These are phyloP conservation scores for Equus przewalskii DNA, from an alignment of 2,113 vertebrate species.

Conservation along the genomic window DNA sequence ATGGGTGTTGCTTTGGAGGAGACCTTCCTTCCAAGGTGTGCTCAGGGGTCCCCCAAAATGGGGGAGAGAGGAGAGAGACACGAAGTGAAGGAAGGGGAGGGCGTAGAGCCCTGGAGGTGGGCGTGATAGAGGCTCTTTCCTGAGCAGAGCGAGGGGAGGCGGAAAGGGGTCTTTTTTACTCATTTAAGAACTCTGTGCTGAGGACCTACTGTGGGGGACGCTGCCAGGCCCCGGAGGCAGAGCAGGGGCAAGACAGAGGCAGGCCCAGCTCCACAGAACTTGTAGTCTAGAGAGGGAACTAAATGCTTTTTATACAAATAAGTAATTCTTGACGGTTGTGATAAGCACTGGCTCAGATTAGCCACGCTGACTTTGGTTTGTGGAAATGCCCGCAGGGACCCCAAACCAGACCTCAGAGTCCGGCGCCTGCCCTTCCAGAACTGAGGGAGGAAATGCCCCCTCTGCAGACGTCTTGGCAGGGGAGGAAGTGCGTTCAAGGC, in stretches of 20 bases:
- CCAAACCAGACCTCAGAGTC: neutral
- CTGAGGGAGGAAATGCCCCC: neutral
- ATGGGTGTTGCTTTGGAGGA: slow-evolving; percentile 43
- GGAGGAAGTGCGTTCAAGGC: neutral
- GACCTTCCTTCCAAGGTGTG: slow-evolving; percentile 63
- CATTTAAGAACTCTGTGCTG: neutral
- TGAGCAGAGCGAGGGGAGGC: neutral
- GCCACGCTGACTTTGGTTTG: neutral
- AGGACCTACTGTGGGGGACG: neutral
- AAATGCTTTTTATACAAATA: neutral
- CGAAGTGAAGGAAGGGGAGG: neutral
- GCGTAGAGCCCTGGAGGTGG: neutral
- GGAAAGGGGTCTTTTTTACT: neutral
- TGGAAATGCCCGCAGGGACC: neutral
- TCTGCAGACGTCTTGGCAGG: neutral
- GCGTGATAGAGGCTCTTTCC: neutral
- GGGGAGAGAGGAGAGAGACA: neutral
- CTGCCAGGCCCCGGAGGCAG: neutral
- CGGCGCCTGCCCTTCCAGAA: neutral
- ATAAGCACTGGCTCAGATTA: neutral
- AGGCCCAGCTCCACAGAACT: neutral
- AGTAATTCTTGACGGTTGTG: neutral
- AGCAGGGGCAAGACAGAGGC: neutral
- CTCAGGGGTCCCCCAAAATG: neutral
- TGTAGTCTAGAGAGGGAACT: neutral